Evolutionary conservation across 1,140 invertebrate genomes (phyloP), one percentile per base, ranked within the genome.

Genomic region (Mamestra configurata): DNA sequence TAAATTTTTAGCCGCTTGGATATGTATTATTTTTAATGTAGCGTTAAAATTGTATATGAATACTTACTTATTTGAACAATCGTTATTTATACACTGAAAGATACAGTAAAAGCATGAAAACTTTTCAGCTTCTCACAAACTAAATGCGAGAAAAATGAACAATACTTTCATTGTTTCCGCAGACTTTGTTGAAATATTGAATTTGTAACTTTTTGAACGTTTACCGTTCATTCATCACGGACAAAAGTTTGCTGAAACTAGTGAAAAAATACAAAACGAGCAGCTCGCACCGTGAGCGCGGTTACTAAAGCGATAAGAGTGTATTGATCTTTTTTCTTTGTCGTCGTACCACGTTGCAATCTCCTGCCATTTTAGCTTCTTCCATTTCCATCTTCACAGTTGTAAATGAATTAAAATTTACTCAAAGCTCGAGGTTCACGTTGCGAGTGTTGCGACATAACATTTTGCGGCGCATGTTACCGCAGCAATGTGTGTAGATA

Each of bases 141-240:
- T 37, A n/a, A 64, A 37, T 20, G 59, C 27, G 18, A 64, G 59
- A 20, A 37, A 64, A 64, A 20, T 13, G 59, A 64, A 64, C 18
- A 64, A 37, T 64, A 37, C 59, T 40, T 40, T 61, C 31, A 18
- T 35, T 66, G 35, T 66, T 66, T 66, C 35, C 18, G 61, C 59
- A 20, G 35, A 55, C 20, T 46, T 24, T 70, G 37, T 49, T 70
- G 40, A 27, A 70, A 46, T 46, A 46, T 70, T 70, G 66, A 43
- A 70, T 70, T 70, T 13, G 22, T 46, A 46, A 70, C 66, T 70
- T 43, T 66, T 43, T 46, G 66, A n/a, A 35, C 20, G 6, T 70
- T 70, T 70, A 40, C 40, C 66, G 40, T 70, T 70, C 66, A 70
- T 70, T 70, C 66, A 70, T 70, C 66, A 70, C 22, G n/a, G 22